phyloP scores from a whole-genome alignment of 2,797 vertebrate species.

The Cuniculus paca region DNA sequence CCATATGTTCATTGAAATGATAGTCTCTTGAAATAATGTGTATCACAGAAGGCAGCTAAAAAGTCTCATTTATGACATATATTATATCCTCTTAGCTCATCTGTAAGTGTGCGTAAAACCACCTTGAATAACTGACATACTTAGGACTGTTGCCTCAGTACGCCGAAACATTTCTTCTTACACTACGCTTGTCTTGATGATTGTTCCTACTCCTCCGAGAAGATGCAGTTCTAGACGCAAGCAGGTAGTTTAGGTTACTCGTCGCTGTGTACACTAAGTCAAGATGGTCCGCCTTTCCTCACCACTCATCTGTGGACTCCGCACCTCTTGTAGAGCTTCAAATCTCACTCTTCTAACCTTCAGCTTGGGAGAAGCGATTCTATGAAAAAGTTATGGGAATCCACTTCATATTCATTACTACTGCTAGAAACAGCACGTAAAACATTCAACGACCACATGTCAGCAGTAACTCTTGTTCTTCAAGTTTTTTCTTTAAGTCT shows the following conservation, averaged over 20 bases:
- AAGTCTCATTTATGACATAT: background rate
- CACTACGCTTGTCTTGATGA: slow-evolving; percentile 25
- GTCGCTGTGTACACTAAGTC: background rate
- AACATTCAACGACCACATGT: slow-evolving; percentile 33
- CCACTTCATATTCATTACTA: slow-evolving; percentile 41
- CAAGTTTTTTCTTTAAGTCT: slow-evolving; percentile 35
- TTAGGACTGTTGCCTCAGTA: slow-evolving; percentile 23
- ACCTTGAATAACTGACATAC: slow-evolving; percentile 15
- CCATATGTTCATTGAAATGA: background rate
- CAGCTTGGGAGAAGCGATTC: slow-evolving; percentile 42
- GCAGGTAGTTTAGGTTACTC: background rate
- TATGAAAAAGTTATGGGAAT: slow-evolving; percentile 40
- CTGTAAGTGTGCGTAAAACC: slow-evolving; percentile 24
- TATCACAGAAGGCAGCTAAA: background rate
- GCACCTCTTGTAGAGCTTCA: background rate
- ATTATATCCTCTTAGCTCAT: background rate
- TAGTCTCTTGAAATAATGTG: slow-evolving; percentile 25
- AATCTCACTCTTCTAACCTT: slow-evolving; percentile 46
- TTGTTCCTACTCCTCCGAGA: background rate
- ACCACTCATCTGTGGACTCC: slow-evolving; percentile 6
- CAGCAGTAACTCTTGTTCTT: slow-evolving; percentile 5
- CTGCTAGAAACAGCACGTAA: slow-evolving; percentile 50
- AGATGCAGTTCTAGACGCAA: slow-evolving; percentile 13
- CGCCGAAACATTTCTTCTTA: background rate
- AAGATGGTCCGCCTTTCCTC: background rate